Percentiles rank a stretch among this genome's conserved stretches.
phyloP scores from a whole-genome alignment of 2,113 vertebrate species.

The Suncus etruscus region DNA sequence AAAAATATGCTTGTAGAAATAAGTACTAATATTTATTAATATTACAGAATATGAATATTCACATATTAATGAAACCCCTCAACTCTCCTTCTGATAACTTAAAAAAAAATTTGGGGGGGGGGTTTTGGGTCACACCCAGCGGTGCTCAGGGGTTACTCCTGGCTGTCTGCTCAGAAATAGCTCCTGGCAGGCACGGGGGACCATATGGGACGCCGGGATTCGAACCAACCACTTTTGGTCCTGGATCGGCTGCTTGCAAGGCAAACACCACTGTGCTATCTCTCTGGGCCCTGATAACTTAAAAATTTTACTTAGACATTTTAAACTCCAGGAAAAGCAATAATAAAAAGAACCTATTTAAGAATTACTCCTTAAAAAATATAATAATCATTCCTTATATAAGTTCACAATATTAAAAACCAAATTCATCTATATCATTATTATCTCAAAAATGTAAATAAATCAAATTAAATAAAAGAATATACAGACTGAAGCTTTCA shows the following conservation, averaged over 20 bases:
- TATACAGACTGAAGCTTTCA: neutral
- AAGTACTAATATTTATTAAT: neutral
- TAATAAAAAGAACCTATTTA: neutral
- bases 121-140: too few relatives aligned
- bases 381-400: too few relatives aligned
- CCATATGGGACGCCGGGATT: too few relatives aligned
- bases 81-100: conserved; percentile 1
- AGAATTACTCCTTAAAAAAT: neutral
- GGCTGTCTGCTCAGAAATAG: too few relatives aligned
- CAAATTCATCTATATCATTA: neutral
- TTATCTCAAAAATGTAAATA: neutral
- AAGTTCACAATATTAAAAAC: neutral
- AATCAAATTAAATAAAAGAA: neutral
- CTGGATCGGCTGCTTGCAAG: too few relatives aligned
- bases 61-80: conserved; percentile 43
- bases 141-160: too few relatives aligned
- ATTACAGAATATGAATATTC: neutral
- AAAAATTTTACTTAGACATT: neutral
- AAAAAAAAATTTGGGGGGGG: too few relatives aligned
- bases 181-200: too few relatives aligned
- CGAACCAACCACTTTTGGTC: too few relatives aligned
- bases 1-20: conserved; percentile 12
- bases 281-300: too few relatives aligned
- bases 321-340: conserved; percentile 5
- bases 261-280: too few relatives aligned